Evolutionary conservation across 2,113 vertebrate genomes (phyloP), one percentile per base, ranked within the genome.

Genomic region (human (Homo sapiens)): DNA sequence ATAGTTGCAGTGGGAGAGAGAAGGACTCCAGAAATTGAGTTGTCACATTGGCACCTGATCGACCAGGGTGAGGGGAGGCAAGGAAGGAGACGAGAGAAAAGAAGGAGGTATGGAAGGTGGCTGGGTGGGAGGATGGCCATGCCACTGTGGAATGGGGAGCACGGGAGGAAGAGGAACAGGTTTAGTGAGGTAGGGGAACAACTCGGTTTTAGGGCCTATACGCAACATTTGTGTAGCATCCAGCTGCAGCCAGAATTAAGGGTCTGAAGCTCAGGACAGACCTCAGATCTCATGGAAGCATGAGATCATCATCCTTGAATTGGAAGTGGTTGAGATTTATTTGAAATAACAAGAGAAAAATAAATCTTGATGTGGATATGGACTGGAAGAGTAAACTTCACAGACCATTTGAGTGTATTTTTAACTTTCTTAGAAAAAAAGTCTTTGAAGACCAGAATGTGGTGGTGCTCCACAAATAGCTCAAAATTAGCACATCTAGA

Each of bases 351-450:
- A 48, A 72, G 68, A 96, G 76, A 90, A 78, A 86, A 90, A 75
- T 88, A 55, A 85, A 66, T 85, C 80, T 81, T 89, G 25, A 64
- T 78, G 82, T 81, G 75, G 50, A 27, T 59, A 52, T 61, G 73
- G 57, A 85, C 23, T 70, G 11, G 55, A 45, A 76, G 83, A 38
- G 43, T 50, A 86, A 95, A 88, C 86, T 80, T 93, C 17, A 38
- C 55, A 81, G 57, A 75, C 35, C 27, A 35, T 27, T 66, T 92
- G 59, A 66, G 25, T 64, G 0, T 70, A 72, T 92, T 96, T 96
- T 90, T 82, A 86, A 78, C 64, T 89, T 92, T 85, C 64, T 86
- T 76, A 95, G 73, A 89, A 72, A 66, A 85, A 85, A 89, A 81
- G 25, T 8, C n/a, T 90, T 72, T 85, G 57, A 79, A 85, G 95